Percentiles rank a stretch among this genome's conserved stretches.
These are phyloP conservation scores for Chloroclystis v-ata DNA, from an alignment of 2,888 invertebrate species.

Conservation along the genomic window DNA sequence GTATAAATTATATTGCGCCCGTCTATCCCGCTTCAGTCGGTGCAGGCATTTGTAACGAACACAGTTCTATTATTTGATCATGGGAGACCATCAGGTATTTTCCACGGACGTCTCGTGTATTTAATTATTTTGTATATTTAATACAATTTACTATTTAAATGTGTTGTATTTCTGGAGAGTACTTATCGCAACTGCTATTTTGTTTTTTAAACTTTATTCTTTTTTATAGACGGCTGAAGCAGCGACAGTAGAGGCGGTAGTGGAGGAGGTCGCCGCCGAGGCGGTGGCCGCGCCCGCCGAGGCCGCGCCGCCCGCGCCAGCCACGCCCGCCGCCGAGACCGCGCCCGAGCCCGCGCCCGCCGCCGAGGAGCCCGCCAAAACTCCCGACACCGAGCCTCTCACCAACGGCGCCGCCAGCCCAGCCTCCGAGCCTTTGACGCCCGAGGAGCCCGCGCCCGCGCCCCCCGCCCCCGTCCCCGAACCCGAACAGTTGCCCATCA, in stretches of 20 bases:
- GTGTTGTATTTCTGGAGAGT: too few species aligned
- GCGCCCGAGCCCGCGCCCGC: constrained; percentile 1
- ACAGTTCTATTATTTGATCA: constrained; percentile 36
- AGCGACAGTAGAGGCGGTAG: constrained; percentile 25
- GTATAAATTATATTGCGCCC: constrained; percentile 57
- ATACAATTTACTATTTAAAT: too few species aligned
- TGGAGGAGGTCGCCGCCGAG: constrained; percentile 10
- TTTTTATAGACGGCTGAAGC: constrained; percentile 62
- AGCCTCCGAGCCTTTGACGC: constrained; percentile 40
- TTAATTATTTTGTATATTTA: too few species aligned
- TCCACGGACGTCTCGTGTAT: too few species aligned
- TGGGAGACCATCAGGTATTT: constrained; percentile 61
- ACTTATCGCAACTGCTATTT: too few species aligned
- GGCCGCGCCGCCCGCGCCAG: constrained; percentile 27
- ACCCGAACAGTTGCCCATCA: constrained; percentile 63
- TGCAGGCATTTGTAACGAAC: constrained; percentile 34
- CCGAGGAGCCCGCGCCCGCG: constrained; percentile 34
- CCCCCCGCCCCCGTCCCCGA: constrained; percentile 42
- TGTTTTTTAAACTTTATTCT: constrained; percentile 3
- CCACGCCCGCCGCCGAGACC: not conserved
- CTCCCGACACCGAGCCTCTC: constrained; percentile 71
- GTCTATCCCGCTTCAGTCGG: constrained; percentile 56
- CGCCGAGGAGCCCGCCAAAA: constrained; percentile 63
- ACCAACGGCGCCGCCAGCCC: constrained; percentile 58
- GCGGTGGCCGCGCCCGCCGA: constrained; percentile 48